phyloP scores from a whole-genome alignment of 2,888 invertebrate genomes.

The Psylliodes chrysocephalus region DNA sequence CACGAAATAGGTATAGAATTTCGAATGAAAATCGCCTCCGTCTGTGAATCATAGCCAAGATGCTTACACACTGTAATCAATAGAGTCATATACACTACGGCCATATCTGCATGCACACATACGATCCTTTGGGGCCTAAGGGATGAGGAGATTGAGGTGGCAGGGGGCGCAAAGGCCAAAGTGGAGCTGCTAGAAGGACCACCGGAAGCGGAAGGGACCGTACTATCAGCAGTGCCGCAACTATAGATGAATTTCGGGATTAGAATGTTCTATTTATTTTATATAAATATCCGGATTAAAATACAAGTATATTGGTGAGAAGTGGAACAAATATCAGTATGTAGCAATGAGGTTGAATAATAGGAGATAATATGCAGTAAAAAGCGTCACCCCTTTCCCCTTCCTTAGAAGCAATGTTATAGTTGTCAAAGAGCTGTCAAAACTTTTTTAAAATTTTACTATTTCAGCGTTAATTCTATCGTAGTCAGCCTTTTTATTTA shows the following conservation, averaged over 20 bases:
- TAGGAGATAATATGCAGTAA: too few relatives aligned
- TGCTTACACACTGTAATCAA: slow-evolving; percentile 57
- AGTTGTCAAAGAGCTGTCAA: too few relatives aligned
- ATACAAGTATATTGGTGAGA: too few relatives aligned
- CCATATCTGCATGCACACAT: slow-evolving; percentile 62
- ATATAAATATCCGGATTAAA: neutral
- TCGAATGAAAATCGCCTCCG: slow-evolving; percentile 14
- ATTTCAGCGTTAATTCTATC: too few relatives aligned
- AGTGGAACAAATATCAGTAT: too few relatives aligned
- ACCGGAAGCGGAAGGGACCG: slow-evolving; percentile 56
- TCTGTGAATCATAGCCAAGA: slow-evolving; percentile 36
- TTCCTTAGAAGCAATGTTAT: too few relatives aligned
- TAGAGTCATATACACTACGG: slow-evolving; percentile 57
- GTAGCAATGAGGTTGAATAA: too few relatives aligned
- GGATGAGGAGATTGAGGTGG: slow-evolving; percentile 16
- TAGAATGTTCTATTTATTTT: neutral
- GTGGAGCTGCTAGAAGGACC: slow-evolving; percentile 47
- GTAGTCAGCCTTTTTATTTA: too few relatives aligned
- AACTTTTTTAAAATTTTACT: too few relatives aligned
- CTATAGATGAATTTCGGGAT: neutral
- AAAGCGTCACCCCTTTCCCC: neutral
- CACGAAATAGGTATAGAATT: neutral
- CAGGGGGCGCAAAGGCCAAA: slow-evolving; percentile 44
- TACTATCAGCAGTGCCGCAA: slow-evolving; percentile 23
- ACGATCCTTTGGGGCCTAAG: slow-evolving; percentile 44